A percentile compares a stretch with the other conserved stretches of the same genome.
These are phyloP conservation scores for Mythimna loreyi DNA, from an alignment of 2,888 invertebrate genomes.

Conservation along the genomic window DNA sequence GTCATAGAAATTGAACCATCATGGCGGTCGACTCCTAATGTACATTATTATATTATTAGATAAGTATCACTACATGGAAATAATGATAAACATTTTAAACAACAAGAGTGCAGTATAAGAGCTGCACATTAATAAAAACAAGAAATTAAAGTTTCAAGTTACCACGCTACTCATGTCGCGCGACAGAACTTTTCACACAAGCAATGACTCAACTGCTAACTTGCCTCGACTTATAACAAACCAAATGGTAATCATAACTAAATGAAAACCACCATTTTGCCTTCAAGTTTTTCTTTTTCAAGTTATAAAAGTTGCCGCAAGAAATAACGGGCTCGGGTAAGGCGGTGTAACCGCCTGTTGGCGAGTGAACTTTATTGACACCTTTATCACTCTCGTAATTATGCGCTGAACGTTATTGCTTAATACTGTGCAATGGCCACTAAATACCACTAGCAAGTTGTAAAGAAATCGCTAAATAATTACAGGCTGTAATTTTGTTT, in stretches of 20 bases:
- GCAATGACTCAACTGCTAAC: slow-evolving; percentile 5
- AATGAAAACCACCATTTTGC: slow-evolving; percentile 19
- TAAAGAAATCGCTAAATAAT: slow-evolving; percentile 7
- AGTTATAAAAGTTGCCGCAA: slow-evolving; percentile 37
- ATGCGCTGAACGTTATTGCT: slow-evolving; percentile 17
- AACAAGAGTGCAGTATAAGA: neutral
- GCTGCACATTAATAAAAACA: slow-evolving; percentile 7
- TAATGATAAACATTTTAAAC: too few relatives aligned
- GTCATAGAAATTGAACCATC: too few relatives aligned
- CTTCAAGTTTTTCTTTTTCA: slow-evolving; percentile 28
- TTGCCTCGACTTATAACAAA: slow-evolving; percentile 14
- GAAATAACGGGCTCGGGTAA: slow-evolving; percentile 10
- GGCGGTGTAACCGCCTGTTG: slow-evolving; percentile 15
- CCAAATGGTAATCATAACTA: slow-evolving; percentile 30
- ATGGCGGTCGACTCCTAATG: too few relatives aligned
- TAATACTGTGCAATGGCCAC: neutral
- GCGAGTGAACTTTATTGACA: slow-evolving; percentile 36
- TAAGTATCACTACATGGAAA: too few relatives aligned
- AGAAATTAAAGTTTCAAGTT: slow-evolving; percentile 1
- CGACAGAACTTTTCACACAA: neutral
- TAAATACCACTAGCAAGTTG: neutral
- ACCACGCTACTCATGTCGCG: slow-evolving; percentile 7
- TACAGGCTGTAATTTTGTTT: neutral
- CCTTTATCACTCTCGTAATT: slow-evolving; percentile 28
- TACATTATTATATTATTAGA: too few relatives aligned